These are phyloP conservation scores for Holothuria glaberrima DNA, from an alignment of 35 echinoderm and acorn worm species.

Conservation along the genomic window DNA sequence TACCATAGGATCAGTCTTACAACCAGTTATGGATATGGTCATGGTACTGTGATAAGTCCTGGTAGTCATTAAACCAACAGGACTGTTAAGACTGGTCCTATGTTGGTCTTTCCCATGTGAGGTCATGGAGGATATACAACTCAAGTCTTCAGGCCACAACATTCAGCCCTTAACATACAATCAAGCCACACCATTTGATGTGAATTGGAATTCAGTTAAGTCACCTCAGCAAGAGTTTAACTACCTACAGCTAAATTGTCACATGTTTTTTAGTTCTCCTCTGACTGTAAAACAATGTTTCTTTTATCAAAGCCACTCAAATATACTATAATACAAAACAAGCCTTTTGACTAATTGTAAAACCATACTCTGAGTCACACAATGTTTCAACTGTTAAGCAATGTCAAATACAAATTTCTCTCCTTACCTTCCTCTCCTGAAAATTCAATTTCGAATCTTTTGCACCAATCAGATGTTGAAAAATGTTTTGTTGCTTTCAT, in stretches of 20 bases:
- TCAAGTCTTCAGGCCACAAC: too few species aligned
- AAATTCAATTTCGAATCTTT: constrained; percentile 93
- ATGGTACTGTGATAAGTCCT: too few species aligned
- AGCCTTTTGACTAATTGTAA: not conserved
- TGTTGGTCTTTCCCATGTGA: too few species aligned
- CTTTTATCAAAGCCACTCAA: not conserved
- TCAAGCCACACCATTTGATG: too few species aligned
- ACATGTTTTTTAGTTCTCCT: not conserved
- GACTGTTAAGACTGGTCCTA: too few species aligned
- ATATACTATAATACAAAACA: not conserved
- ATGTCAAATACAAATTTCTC: not conserved
- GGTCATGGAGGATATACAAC: too few species aligned
- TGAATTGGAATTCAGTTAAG: too few species aligned
- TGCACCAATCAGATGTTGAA: constrained; percentile 98
- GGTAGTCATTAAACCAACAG: too few species aligned
- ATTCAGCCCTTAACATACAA: too few species aligned
- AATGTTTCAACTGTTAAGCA: not conserved
- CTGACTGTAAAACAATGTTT: not conserved
- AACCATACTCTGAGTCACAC: not conserved
- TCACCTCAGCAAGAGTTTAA: too few species aligned
- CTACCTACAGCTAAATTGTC: not conserved
- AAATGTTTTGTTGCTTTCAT: constrained; percentile 94
- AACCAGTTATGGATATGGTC: too few species aligned
- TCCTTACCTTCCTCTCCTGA: constrained; percentile 88
- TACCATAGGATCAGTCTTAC: too few species aligned